Evolutionary conservation across 92 coral and sea anemone species (phyloP), one percentile per base, ranked within the genome.

Genomic region (Ricordea florida): DNA sequence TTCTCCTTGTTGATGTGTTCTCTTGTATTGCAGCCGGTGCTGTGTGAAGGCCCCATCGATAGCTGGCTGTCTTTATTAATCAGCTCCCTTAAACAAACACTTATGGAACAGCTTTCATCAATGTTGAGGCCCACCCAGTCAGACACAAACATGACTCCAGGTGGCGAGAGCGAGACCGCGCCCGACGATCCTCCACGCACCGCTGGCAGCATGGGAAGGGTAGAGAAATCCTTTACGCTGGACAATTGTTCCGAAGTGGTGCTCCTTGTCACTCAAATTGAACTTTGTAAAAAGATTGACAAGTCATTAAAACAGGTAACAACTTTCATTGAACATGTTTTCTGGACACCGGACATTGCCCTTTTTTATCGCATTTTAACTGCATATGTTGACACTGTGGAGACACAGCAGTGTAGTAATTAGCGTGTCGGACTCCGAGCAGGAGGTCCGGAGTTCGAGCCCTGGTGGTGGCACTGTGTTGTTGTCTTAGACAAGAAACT

Each of bases 1-100:
- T n/a, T n/a, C n/a, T n/a, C n/a, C n/a, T n/a, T n/a, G 34, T 2
- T 55, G 34, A 34, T 6, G 6, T 10, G 47, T 7, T 27, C 51
- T 41, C 22, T 72, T 72, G 7, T 43, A 9, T 72, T 57, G 8
- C 47, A 94, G 98, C 80, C 97, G n/a, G 80, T 92, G 0, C 40
- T 86, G 43, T 94, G 98, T 37, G 98, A 94, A 28, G 94, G 98
- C 38, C 85, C 98, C 37, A 80, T 92, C 37, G 98, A 94, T 57
- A 90, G 80, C 46, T 94, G 98, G 98, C 83, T 94, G 5, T 72
- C 66, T 24, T 42, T 76, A 26, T 67, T 94, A 6, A 72, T 92
- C 37, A 86, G 47, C 15, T 58, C 86, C 10, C 32, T 94, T 17
- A 90, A 72, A 30, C 89, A 80, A 58, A 93, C 92, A 10, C 81